Evolutionary conservation across 1,140 invertebrate genomes (phyloP), one percentile per base, ranked within the genome.

Genomic region (Platorchestia sp.): DNA sequence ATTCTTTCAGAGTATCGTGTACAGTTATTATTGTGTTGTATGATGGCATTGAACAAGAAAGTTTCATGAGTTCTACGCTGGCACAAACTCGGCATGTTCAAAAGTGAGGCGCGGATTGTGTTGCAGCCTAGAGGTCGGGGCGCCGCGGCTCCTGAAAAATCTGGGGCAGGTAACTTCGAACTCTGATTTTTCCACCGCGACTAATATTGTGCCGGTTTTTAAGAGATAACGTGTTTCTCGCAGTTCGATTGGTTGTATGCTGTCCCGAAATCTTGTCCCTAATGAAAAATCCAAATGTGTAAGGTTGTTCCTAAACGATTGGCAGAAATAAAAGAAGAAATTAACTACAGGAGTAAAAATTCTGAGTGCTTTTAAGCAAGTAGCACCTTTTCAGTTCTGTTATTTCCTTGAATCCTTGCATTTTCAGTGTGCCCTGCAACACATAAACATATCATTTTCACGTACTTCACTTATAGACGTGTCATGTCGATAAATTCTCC

Each of bases 31-130:
- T 36, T 75, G 59, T 36, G 7, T 75, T 14, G 27, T 75, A 75
- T 36, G 14, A 75, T 75, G 59, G 59, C 59, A 19, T 75, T 19
- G 59, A 10, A 27, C 14, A 75, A 75, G 27, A 27, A 75, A 27
- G 10, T 75, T 75, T 75, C 59, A 75, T 75, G 59, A 75, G 59
- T 75, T 75, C 36, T 75, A 75, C 59, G 36, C 59, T 75, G 59
- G 59, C 14, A 27, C 59, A 36, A 75, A 75, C 59, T 75, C 87
- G 87, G 14, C 19, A 93, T 93, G 91, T 93, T 93, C 91, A 93
- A 93, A 93, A 93, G 91, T 93, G 91, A 93, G 40, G 91, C 91
- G 36, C 5, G 91, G 91, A 93, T 93, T 93, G 45, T 93, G 45
- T 93, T 93, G 91, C 91, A 93, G 91, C 91, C 43, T 45, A 44